Conservation (phyloP, 2,797 vertebrate genomes). For the Pterois miles region DNA sequence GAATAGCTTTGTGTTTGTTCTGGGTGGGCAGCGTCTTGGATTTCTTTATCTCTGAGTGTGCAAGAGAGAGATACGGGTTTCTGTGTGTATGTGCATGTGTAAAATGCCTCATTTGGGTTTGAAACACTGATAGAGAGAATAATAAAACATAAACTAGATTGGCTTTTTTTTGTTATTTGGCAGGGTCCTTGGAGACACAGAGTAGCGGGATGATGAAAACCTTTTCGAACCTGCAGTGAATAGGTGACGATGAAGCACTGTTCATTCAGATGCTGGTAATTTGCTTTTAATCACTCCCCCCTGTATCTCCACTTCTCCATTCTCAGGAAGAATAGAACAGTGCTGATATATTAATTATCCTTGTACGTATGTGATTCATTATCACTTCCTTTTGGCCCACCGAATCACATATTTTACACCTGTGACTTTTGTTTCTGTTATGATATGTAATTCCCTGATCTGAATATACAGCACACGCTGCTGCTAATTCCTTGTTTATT, state of each 20-base stretch:
- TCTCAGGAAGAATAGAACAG: slow-evolving; percentile 38
- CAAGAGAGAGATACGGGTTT: not conserved
- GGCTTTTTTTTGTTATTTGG: slow-evolving; percentile 27
- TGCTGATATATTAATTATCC: slow-evolving; percentile 49
- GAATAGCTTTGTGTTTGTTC: not conserved
- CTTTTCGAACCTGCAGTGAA: slow-evolving; percentile 46
- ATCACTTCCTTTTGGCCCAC: slow-evolving; percentile 19
- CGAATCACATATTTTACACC: slow-evolving; percentile 22
- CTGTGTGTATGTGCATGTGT: not conserved
- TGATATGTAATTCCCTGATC: slow-evolving; percentile 25
- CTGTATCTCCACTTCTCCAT: slow-evolving; percentile 13
- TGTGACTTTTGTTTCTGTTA: slow-evolving; percentile 35
- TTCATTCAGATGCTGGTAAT: slow-evolving; percentile 46
- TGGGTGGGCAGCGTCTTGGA: not conserved
- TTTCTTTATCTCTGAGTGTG: slow-evolving; percentile 4
- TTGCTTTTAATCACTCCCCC: slow-evolving; percentile 59
- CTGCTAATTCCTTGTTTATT: slow-evolving; percentile 55
- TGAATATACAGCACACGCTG: slow-evolving; percentile 18
- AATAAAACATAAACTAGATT: slow-evolving; percentile 54
- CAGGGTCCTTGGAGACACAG: slow-evolving; percentile 29
- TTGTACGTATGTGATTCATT: slow-evolving; percentile 36
- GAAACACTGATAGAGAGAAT: slow-evolving; percentile 36
- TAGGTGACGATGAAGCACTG: slow-evolving; percentile 18
- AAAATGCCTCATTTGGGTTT: slow-evolving; percentile 13
- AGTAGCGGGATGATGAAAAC: slow-evolving; percentile 49